phyloP scores from a whole-genome alignment of 2,113 vertebrate genomes.

The Oncorhynchus tshawytscha region DNA sequence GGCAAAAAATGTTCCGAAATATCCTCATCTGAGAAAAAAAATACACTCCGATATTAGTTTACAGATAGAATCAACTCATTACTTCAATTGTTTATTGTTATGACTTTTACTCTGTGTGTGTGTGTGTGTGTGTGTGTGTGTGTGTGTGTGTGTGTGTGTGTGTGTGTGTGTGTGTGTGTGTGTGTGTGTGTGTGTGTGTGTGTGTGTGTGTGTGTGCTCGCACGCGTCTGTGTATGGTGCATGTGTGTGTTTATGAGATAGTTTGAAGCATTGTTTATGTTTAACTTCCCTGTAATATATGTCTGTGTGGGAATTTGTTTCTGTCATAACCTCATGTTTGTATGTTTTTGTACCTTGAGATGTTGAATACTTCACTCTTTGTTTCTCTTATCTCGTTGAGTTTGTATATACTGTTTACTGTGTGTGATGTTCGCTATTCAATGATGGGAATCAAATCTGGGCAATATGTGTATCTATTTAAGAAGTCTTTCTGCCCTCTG shows the following conservation, averaged over 20 bases:
- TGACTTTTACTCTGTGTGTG: conserved; percentile 12
- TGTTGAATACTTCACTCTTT: neutral
- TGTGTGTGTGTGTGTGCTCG: conserved; percentile 6
- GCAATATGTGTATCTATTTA: neutral
- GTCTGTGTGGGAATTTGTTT: neutral
- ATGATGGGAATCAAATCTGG: conserved; percentile 1
- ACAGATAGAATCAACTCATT: neutral
- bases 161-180: conserved; percentile 17
- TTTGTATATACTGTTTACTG: conserved; percentile 12
- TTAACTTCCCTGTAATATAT: neutral
- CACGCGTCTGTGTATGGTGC: neutral
- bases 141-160: neutral
- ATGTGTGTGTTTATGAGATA: neutral
- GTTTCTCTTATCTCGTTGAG: neutral
- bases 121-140: conserved; percentile 4
- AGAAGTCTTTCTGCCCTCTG: no score
- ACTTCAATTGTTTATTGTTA: conserved; percentile 1
- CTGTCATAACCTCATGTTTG: neutral
- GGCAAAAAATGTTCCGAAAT: conserved; percentile 36
- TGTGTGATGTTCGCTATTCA: conserved; percentile 18
- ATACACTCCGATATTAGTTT: conserved; percentile 18
- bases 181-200: conserved; percentile 5
- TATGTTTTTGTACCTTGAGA: neutral
- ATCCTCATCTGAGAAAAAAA: conserved; percentile 60
- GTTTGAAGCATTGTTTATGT: neutral